A percentile compares a stretch with the other conserved stretches of the same genome.
These are phyloP conservation scores for Drosophila lacicola DNA, from an alignment of 2,888 invertebrate species.

Conservation along the genomic window DNA sequence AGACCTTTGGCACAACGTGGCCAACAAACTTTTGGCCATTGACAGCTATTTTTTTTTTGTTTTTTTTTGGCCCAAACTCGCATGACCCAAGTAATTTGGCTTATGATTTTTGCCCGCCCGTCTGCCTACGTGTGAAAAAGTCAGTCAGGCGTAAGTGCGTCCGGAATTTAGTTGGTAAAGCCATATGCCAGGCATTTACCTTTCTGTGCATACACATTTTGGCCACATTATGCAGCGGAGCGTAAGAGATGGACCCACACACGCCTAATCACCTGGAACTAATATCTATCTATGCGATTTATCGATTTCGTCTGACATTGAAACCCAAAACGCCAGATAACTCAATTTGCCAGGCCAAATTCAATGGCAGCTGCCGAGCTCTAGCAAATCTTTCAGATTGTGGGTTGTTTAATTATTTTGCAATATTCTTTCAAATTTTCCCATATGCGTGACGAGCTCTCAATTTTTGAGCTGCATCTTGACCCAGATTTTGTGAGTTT, in stretches of 20 bases:
- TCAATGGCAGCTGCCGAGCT: conserved; percentile 1
- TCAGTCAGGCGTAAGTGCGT: conserved; percentile 76
- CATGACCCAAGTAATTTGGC: conserved; percentile 72
- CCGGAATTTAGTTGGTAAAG: conserved; percentile 33
- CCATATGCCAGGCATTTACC: conserved; percentile 47
- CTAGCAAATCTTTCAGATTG: background rate
- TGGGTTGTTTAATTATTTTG: too few species aligned
- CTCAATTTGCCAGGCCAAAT: conserved; percentile 32
- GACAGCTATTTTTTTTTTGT: conserved; percentile 62
- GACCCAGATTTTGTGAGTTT: conserved; percentile 46
- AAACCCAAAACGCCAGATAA: conserved; percentile 46
- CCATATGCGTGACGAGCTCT: conserved; percentile 17
- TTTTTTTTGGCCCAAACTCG: conserved; percentile 20
- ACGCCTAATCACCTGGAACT: conserved; percentile 78
- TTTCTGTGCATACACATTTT: conserved; percentile 51
- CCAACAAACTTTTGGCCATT: conserved; percentile 74
- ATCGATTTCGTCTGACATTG: conserved; percentile 79
- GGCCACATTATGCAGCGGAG: conserved; percentile 60
- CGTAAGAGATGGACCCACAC: conserved; percentile 74
- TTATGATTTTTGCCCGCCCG: conserved; percentile 62
- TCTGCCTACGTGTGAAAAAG: conserved; percentile 71
- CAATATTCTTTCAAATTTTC: background rate
- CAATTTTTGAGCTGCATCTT: conserved; percentile 27
- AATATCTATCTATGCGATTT: conserved; percentile 71
- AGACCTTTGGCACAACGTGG: conserved; percentile 47